These are phyloP conservation scores for Zygothrica quintamaculata DNA, from an alignment of 2,888 invertebrate species.

Conservation along the genomic window DNA sequence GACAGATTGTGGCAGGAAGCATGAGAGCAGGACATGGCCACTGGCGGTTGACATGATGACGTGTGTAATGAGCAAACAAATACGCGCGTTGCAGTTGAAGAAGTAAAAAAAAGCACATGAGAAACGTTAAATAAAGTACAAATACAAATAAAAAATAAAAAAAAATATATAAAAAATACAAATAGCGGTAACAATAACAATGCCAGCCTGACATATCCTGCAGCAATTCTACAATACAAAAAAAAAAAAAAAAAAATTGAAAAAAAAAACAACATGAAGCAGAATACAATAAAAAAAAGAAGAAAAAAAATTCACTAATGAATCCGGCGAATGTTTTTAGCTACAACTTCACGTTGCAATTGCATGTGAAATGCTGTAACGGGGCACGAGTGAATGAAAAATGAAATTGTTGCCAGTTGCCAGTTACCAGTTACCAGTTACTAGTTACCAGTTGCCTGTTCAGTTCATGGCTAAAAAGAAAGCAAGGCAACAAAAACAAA, in stretches of 20 bases:
- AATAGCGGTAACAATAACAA: conserved; percentile 56
- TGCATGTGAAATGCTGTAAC: conserved; percentile 52
- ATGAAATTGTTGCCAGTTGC: conserved; percentile 64
- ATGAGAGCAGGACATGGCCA: conserved; percentile 49
- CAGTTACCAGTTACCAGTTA: conserved; percentile 35
- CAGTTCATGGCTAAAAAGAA: not conserved
- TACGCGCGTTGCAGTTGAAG: conserved; percentile 52
- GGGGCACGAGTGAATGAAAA: conserved; percentile 57
- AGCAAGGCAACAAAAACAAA: no score
- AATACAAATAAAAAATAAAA: conserved; percentile 70
- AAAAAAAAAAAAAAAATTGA: conserved; percentile 24
- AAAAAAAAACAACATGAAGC: conserved; percentile 31
- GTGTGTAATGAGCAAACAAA: conserved; percentile 79
- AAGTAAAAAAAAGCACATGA: not conserved
- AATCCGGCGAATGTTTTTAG: conserved; percentile 70
- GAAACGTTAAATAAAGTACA: conserved; percentile 36
- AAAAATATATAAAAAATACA: no score
- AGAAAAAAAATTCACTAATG: conserved; percentile 64
- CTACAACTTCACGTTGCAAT: conserved; percentile 63
- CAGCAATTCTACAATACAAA: conserved; percentile 45
- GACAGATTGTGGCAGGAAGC: not conserved
- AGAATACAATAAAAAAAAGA: no score
- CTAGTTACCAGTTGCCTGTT: conserved; percentile 5
- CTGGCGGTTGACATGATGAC: conserved; percentile 76
- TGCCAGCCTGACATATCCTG: conserved; percentile 65